Base-by-base conservation (phyloP, 2,113 vertebrate genomes). In the Ailurus styani region DNA sequence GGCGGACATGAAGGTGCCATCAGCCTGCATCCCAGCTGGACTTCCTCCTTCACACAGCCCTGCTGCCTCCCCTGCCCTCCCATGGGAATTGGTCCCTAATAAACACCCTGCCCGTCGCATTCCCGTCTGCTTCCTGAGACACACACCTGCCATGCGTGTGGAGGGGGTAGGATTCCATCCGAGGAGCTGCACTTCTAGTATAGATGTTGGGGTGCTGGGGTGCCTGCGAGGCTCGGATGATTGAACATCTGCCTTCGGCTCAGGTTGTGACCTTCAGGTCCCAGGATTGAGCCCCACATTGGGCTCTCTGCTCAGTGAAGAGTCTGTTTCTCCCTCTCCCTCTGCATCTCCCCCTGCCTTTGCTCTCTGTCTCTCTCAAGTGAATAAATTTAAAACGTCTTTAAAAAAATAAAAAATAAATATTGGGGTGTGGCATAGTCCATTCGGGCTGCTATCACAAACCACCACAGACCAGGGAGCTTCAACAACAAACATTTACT, bases 1-100 rank as follows among this genome's bases (percentile, higher is more conserved):
- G 1, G 62, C 29, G 17, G 6, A 6, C 0, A 8, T n/a, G 14
- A 10, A 54, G 18, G 37, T 23, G 31, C 14, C 3, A 2, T 20
- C 27, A 21, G 68, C 57, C 78, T 1, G 7, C 8, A 1, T 9
- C 31, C 14, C 62, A 23, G 31, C 54, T 10, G 72, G 21, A 13
- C 42, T 3, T 52, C 60, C 6, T 31, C 72, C 6, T 14, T 18
- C 3, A 9, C 10, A 3, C 60, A 0, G 0, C 14, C 31, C 64
- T 13, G 62, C 42, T 27, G 40, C 55, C 66, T 54, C 14, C 7
- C 8, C 57, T 17, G 18, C 25, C 68, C 37, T 42, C 50, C 42
- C 29, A 11, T 7, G 5, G 57, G 47, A 2, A 8, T 25, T 18
- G 6, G 34, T 25, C 57, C 37, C 40, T n/a, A 9, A 31, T 3